phyloP scores from a whole-genome alignment of 2,797 vertebrate species.

The Lepidocolaptes lacrymiger region DNA sequence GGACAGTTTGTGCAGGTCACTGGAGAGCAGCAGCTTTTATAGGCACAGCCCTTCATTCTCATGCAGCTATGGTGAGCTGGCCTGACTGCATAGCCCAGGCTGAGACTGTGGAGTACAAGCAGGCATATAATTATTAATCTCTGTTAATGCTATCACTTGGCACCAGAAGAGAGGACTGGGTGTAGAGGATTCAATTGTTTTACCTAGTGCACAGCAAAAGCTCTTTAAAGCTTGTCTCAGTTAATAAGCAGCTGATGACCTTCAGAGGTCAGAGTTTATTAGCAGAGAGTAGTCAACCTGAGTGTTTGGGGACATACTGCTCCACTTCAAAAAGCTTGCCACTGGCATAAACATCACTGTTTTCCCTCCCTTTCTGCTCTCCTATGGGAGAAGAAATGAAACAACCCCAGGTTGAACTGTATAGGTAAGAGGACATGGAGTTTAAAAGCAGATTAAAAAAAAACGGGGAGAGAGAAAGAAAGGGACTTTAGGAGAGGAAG shows the following conservation, averaged over 20 bases:
- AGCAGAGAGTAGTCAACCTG: background rate
- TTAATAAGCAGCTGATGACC: background rate
- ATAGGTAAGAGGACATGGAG: background rate
- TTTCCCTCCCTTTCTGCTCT: background rate
- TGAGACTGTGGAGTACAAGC: background rate
- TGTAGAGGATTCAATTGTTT: background rate
- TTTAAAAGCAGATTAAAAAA: background rate
- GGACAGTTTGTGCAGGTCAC: background rate
- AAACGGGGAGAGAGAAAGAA: background rate
- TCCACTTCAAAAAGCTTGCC: background rate
- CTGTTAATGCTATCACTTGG: background rate
- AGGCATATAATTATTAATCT: background rate
- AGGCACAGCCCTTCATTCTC: background rate
- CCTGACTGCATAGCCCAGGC: background rate
- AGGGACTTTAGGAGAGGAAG: background rate
- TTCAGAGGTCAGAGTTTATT: background rate
- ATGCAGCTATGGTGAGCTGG: background rate
- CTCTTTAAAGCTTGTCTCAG: background rate
- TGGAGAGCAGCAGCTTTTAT: background rate
- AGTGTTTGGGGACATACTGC: background rate
- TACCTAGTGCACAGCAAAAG: background rate
- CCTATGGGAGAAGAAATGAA: background rate
- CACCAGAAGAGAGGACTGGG: background rate
- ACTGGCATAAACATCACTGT: background rate
- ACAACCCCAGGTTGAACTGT: background rate